Conservation (phyloP, 2,888 invertebrate species). For the Thumatha senex region DNA sequence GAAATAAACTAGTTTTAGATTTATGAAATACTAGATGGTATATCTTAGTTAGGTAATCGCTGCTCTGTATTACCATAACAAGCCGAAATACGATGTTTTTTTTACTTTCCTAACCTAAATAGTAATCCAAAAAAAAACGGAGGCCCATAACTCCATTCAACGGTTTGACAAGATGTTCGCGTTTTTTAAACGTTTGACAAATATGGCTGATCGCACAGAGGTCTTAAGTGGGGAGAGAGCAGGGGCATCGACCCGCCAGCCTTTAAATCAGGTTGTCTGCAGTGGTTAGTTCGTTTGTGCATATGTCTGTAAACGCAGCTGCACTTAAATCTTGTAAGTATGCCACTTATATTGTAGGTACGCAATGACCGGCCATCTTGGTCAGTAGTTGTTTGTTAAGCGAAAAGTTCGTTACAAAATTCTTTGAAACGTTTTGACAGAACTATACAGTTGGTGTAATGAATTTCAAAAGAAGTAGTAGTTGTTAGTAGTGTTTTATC, state of each 20-base stretch:
- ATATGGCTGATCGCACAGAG: conserved; percentile 26
- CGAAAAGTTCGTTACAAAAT: conserved; percentile 8
- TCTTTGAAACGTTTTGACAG: conserved; percentile 6
- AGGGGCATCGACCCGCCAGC: conserved; percentile 57
- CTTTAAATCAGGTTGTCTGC: conserved; percentile 73
- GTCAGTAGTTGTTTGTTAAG: conserved; percentile 6
- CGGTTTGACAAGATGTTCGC: conserved; percentile 8
- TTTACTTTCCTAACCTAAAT: background rate
- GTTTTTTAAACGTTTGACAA: conserved; percentile 33
- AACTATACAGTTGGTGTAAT: background rate
- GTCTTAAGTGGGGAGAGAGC: conserved; percentile 29
- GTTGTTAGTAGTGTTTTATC: no score
- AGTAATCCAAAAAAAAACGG: conserved; percentile 5
- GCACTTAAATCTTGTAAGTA: conserved; percentile 29
- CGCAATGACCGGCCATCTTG: conserved; percentile 8
- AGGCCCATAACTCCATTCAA: conserved; percentile 1
- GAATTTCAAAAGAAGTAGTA: no score
- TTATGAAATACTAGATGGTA: no score
- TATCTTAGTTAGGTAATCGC: no score
- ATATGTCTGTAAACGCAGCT: conserved; percentile 49
- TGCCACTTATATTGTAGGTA: conserved; percentile 22
- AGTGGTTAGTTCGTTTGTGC: conserved; percentile 57
- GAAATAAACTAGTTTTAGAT: no score
- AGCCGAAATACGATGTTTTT: background rate
- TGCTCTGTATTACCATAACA: background rate